Evolutionary conservation across 2,888 invertebrate species (phyloP).

Genomic region (Saturnia japonica): DNA sequence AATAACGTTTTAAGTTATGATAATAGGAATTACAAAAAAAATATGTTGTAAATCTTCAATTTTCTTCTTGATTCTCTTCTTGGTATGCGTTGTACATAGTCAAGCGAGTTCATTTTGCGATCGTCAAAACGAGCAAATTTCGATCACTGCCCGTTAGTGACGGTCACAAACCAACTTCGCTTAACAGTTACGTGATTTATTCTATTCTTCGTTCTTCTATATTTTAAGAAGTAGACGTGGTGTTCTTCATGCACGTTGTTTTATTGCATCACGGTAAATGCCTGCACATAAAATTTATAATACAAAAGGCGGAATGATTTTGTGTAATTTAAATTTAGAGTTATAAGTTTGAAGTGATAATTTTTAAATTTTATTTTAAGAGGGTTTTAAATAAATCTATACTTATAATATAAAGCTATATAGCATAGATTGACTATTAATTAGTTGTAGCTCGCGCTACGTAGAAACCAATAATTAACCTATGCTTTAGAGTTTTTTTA

Average conservation of each 20-base stretch:
- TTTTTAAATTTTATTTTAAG: too few species aligned
- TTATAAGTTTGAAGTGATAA: too few species aligned
- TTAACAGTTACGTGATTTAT: constrained; percentile 54
- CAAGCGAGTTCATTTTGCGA: constrained; percentile 83
- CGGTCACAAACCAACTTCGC: constrained; percentile 84
- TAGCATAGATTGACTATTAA: too few species aligned
- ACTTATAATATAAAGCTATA: too few species aligned
- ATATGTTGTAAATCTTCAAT: background rate
- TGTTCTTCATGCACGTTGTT: background rate
- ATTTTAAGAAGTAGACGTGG: background rate
- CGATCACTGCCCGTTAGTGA: constrained; percentile 81
- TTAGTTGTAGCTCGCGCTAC: too few species aligned
- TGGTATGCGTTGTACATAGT: constrained; percentile 66
- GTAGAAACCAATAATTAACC: too few species aligned
- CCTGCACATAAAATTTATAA: background rate
- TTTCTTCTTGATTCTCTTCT: constrained; percentile 16
- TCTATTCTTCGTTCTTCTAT: constrained; percentile 27
- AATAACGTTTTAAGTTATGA: too few species aligned
- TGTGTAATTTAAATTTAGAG: too few species aligned
- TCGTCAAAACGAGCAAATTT: constrained; percentile 81
- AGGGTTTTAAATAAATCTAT: too few species aligned
- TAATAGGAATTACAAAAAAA: too few species aligned
- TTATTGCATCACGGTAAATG: background rate
- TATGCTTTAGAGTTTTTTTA: too few species aligned
- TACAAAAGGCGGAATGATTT: too few species aligned